Percentiles rank a stretch among this genome's conserved stretches.
These are phyloP conservation scores for Erebia aethiops DNA, from an alignment of 2,888 invertebrate species.

Conservation along the genomic window DNA sequence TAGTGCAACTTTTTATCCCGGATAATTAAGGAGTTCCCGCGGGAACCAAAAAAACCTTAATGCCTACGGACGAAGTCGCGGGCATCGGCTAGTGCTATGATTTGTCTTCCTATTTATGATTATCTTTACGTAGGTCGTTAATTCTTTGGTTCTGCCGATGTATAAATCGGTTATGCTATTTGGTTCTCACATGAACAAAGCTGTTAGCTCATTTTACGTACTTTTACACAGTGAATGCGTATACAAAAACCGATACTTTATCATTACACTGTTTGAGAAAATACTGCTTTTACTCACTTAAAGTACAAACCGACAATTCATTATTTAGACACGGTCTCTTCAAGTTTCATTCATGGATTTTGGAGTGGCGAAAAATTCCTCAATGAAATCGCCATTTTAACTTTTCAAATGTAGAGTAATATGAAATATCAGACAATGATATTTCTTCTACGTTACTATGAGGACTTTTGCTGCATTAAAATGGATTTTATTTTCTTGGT, in stretches of 20 bases:
- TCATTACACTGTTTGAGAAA: slow-evolving; percentile 12
- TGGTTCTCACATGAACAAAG: not conserved
- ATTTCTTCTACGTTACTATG: slow-evolving; percentile 9
- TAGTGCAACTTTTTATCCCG: no score
- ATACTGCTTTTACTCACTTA: slow-evolving; percentile 10
- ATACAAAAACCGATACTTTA: slow-evolving; percentile 11
- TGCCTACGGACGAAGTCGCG: no score
- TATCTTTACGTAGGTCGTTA: no score
- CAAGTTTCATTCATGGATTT: slow-evolving; percentile 46
- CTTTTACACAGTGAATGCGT: not conserved
- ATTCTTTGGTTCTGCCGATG: not conserved
- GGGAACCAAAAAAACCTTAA: no score
- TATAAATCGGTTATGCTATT: not conserved
- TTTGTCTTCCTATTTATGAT: no score
- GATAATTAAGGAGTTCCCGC: no score
- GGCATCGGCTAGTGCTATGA: no score
- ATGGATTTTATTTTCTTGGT: slow-evolving; percentile 23
- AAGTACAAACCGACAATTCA: slow-evolving; percentile 31
- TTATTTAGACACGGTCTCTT: slow-evolving; percentile 45
- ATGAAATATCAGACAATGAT: slow-evolving; percentile 12
- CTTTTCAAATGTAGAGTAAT: slow-evolving; percentile 21
- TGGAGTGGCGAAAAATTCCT: slow-evolving; percentile 41
- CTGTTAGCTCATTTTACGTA: not conserved
- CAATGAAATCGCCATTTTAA: slow-evolving; percentile 20
- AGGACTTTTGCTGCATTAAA: slow-evolving; percentile 1